Base-by-base conservation (phyloP, 2,888 invertebrate species). In the Acrobeloides nanus region DNA sequence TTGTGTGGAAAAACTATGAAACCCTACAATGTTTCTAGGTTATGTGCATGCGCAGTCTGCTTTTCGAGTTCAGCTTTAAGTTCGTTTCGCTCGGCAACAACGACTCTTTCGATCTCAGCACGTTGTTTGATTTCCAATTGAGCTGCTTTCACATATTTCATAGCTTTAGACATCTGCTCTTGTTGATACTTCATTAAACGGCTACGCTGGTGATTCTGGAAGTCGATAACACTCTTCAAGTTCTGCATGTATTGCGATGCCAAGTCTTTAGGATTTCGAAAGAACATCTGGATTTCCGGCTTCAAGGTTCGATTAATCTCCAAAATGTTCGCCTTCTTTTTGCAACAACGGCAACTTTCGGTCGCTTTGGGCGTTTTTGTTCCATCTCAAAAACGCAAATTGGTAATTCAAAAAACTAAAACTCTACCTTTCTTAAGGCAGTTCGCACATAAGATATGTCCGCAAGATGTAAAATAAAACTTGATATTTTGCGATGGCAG, bases 401-500 rank as follows among this genome's bases (percentile, higher is more conserved):
- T 7, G n/a, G 15, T 7, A n/a, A 10, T 20, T 7, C 7, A 35
- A 7, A n/a, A 35, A 35, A n/a, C 15, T 6, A 33, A 6, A 21
- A 2, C 29, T 39, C 20, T 26, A 48, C 49, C 21, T 25, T 34
- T 34, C n/a, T 34, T 44, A 5, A 43, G 12, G 35, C 53, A 53
- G 15, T 41, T 53, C 21, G 17, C 15, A 37, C 53, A 53, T n/a
- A 54, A 20, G 1, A 53, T 24, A 40, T 53, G 53, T 15, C 53
- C 53, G 39, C 53, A 53, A 17, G 54, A 38, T n/a, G 44, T 54
- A 10, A 53, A 20, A 38, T 15, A 53, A 31, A 53, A 53, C 26
- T 40, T 37, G 8, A 27, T 25, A 35, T 32, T 29, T n/a, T 25
- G 25, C 18, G 38, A 37, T 8, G 53, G 53, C 33, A 18, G 15